Percentiles rank a stretch among this genome's conserved stretches.
Conservation (phyloP, 2,888 invertebrate species). For the Tiphia femorata region DNA sequence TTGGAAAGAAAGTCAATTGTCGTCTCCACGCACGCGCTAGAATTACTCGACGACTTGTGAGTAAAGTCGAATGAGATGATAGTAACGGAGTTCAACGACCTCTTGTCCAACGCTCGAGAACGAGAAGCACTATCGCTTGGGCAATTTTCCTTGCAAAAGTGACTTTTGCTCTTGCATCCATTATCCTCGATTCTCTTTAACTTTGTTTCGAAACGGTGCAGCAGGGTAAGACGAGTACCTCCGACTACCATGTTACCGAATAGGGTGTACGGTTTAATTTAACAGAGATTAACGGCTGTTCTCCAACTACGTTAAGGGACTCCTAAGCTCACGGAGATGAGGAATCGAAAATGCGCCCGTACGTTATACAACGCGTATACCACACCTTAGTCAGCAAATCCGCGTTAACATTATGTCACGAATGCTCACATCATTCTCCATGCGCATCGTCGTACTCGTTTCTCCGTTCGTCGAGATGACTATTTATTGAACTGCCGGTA, state of each 20-base stretch:
- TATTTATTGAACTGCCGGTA: too few relatives aligned
- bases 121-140: not conserved
- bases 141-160: not conserved
- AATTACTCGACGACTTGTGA: conserved; percentile 18
- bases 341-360: too few relatives aligned
- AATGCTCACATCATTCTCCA: too few relatives aligned
- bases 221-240: too few relatives aligned
- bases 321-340: too few relatives aligned
- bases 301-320: conserved; percentile 3
- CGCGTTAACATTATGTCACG: too few relatives aligned
- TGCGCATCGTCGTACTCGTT: too few relatives aligned
- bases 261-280: conserved; percentile 6
- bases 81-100: not conserved
- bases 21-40: conserved; percentile 20
- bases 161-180: not conserved
- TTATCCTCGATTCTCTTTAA: not conserved
- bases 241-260: not conserved
- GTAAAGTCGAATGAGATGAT: conserved; percentile 10
- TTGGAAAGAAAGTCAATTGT: conserved; percentile 35
- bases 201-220: too few relatives aligned
- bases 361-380: too few relatives aligned
- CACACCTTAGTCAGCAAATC: too few relatives aligned
- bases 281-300: conserved; percentile 4
- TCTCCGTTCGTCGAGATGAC: too few relatives aligned
- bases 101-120: not conserved